Percentiles rank a stretch among this genome's conserved stretches.
These are phyloP conservation scores for Pseudocheirus occidentalis DNA, from an alignment of 2,797 vertebrate genomes.

Conservation along the genomic window DNA sequence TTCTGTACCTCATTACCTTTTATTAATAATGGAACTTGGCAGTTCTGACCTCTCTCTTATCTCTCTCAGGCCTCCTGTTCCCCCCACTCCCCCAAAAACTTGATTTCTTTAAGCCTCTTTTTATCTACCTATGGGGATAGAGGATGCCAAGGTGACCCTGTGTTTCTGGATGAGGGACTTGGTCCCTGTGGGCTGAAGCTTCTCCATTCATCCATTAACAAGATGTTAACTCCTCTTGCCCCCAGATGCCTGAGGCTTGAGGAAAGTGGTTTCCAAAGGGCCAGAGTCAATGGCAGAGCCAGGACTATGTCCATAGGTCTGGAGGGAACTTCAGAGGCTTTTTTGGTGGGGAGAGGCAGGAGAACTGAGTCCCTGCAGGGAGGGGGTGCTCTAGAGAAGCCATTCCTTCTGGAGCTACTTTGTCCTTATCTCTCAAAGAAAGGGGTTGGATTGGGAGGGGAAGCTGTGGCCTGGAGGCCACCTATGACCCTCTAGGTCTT, in stretches of 20 bases:
- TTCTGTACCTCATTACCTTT: not conserved
- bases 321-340: not conserved
- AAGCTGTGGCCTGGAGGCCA: too few relatives aligned
- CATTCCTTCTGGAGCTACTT: not conserved
- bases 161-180: not conserved
- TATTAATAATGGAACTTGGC: not conserved
- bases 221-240: not conserved
- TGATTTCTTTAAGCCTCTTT: not conserved
- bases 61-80: not conserved
- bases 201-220: not conserved
- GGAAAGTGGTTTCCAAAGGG: not conserved
- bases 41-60: not conserved
- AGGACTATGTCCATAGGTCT: not conserved
- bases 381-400: not conserved
- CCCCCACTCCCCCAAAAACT: not conserved
- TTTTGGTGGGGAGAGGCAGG: not conserved
- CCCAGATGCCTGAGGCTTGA: too few relatives aligned
- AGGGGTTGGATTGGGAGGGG: not conserved
- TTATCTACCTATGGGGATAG: not conserved
- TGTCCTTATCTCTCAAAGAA: not conserved
- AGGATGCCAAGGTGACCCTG: not conserved
- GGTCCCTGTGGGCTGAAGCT: not conserved
- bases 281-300: not conserved
- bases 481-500: too few relatives aligned
- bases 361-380: not conserved